phyloP scores from a whole-genome alignment of 2,113 vertebrate genomes.

The Triplophysa rosa region DNA sequence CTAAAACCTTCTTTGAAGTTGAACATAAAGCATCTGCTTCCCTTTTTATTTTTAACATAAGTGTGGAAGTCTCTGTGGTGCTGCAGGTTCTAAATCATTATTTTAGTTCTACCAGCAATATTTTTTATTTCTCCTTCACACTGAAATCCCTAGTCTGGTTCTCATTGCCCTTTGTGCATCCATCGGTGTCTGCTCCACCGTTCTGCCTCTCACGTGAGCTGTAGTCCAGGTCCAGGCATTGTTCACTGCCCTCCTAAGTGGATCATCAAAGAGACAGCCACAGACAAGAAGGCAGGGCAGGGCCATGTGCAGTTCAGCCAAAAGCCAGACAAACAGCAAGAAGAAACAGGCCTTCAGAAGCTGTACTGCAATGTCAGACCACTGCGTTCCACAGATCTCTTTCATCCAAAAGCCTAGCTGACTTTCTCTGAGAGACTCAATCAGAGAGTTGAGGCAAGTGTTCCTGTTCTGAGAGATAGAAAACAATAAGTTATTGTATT shows the following conservation, averaged over 20 bases:
- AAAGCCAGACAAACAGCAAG: conserved; percentile 47
- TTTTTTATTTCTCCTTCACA: background rate
- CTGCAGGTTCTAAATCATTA: no score
- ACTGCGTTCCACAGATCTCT: background rate
- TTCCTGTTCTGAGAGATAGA: conserved; percentile 2
- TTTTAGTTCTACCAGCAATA: background rate
- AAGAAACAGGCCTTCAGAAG: conserved; percentile 49
- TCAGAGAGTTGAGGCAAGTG: background rate
- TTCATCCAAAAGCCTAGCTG: conserved; percentile 6
- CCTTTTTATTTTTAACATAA: background rate
- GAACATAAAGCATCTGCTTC: background rate
- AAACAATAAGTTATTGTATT: background rate
- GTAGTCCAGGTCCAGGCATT: conserved; percentile 7
- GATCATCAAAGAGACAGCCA: conserved; percentile 40
- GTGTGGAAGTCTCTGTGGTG: no score
- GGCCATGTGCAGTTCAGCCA: conserved; percentile 49
- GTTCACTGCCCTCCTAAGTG: conserved; percentile 2
- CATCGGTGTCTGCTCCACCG: background rate
- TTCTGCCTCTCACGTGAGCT: background rate
- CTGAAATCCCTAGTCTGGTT: background rate
- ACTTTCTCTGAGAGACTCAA: conserved; percentile 22
- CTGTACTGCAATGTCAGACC: conserved; percentile 17
- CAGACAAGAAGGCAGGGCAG: conserved; percentile 56
- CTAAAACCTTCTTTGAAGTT: no score
- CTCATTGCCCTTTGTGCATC: background rate